Evolutionary conservation across 2,797 vertebrate genomes (phyloP), one percentile per base, ranked within the genome.

Genomic region (Amazonetta brasiliensis): DNA sequence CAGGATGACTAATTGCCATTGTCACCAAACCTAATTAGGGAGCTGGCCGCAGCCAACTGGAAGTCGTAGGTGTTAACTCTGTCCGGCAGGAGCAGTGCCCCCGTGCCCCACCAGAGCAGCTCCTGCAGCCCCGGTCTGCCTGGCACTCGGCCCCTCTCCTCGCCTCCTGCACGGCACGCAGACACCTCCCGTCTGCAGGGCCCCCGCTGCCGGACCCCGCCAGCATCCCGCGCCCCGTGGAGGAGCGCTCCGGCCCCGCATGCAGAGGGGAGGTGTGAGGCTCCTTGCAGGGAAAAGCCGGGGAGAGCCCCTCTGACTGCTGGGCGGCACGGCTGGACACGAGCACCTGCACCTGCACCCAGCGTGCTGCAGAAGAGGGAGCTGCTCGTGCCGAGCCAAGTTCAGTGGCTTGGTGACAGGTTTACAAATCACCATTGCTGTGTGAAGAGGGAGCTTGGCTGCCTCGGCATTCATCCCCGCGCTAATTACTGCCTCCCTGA

Each of bases 371-470:
- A 19, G 64, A 39, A 52, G 35, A 62, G 35, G 43, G 64, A 48
- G 64, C 64, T 18, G 31, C 43, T 68, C 31, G 33, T 18, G 31
- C 64, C 22, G 11, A 94, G 85, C 25, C 0, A 13, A 64, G 89
- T 58, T 60, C 72, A 3, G 56, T 37, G 86, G 43, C 76, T 59
- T 30, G 78, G 76, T 92, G 95, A 93, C 96, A 97, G 96, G 91
- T 96, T 95, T 96, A 96, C 96, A 96, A 96, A 96, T 97, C 94
- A 95, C 95, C 92, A 8, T 48, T 39, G 93, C 96, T 81, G 92
- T 12, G 44, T 35, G 67, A 68, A 73, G 18, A 84, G 91, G 72
- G 93, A 96, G 94, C 90, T 89, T 46, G 92, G 94, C 88, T 95
- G 95, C 90, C 80, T 95, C 75, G 18, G 92, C 89, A 87, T 95